Evolutionary conservation across 2,888 invertebrate species (phyloP), one percentile per base, ranked within the genome.

Genomic region (Ormyrus pomaceus): DNA sequence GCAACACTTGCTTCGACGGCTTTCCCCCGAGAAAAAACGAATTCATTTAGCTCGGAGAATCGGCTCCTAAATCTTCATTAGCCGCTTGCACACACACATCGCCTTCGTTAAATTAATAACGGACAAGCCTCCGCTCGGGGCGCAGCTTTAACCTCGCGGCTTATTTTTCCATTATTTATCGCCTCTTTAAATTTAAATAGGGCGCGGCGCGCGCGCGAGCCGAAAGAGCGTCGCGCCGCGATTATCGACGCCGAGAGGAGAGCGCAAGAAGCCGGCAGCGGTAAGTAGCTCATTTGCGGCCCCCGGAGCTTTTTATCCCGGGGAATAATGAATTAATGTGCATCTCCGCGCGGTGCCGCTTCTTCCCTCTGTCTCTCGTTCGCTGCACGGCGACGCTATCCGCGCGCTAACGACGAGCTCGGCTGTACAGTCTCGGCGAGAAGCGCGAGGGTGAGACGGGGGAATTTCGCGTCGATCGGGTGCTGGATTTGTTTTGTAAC

Each of bases 181-280:
- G 34, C 59, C 75, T 71, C 71, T 76, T 80, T 80, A 80, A 80
- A 76, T 76, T 76, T 68, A 76, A 76, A 80, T 66, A 34, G 58
- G 74, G 46, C 61, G 56, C 53, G 8, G 13, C 1, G 0, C 19
- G 19, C 19, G 19, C 19, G 19, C 19, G 19, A 19, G 19, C 19
- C 2, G 34, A 34, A 34, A 34, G 34, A 34, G 34, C 10, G 68
- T 53, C 45, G 46, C 45, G 46, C 13, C 19, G 19, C 68, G 69
- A 76, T 76, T 69, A 76, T 76, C 69, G 76, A 6, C 46, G 9
- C 34, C 34, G 34, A 34, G 34, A 13, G 13, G 13, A 13, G 34
- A 34, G 34, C 34, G 45, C 55, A 58, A 77, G 77, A 70, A 71
- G 58, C 62, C 55, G 45, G 45, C 55, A 4, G 51, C 55, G 6